These are phyloP conservation scores for Nothocercus nigrocapillus DNA, from an alignment of 2,113 vertebrate species.

Conservation along the genomic window DNA sequence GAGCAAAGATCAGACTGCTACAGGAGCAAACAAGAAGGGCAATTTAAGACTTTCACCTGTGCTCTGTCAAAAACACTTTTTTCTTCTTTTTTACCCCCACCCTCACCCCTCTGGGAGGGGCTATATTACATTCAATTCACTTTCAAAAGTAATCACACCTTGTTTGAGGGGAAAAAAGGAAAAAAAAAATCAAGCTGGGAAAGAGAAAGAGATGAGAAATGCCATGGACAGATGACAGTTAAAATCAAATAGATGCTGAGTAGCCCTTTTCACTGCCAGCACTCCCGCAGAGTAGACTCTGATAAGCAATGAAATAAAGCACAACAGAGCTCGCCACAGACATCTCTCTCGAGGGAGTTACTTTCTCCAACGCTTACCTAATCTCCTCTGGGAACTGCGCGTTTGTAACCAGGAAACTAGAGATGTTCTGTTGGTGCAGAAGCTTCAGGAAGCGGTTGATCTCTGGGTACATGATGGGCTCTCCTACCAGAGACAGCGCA, in stretches of 20 bases:
- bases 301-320: accelerated
- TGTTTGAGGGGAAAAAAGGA: neutral
- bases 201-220: neutral
- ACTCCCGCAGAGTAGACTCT: neutral
- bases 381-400: constrained; percentile 95
- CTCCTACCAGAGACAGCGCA: constrained; percentile 92
- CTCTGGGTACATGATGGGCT: constrained; percentile 96
- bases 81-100: neutral
- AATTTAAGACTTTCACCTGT: neutral
- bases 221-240: accelerated
- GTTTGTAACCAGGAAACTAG: constrained; percentile 95
- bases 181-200: neutral
- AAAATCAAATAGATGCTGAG: neutral
- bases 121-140: neutral
- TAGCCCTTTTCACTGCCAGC: neutral
- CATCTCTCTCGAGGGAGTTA: neutral
- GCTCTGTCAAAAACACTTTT: neutral
- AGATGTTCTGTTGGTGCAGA: constrained; percentile 86
- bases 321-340: neutral
- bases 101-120: neutral
- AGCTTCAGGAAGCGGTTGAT: constrained; percentile 90
- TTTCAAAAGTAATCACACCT: neutral
- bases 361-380: constrained; percentile 76
- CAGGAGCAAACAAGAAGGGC: neutral
- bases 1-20: neutral